phyloP scores from a whole-genome alignment of 2,888 invertebrate genomes.

The Luperina nickerlii region DNA sequence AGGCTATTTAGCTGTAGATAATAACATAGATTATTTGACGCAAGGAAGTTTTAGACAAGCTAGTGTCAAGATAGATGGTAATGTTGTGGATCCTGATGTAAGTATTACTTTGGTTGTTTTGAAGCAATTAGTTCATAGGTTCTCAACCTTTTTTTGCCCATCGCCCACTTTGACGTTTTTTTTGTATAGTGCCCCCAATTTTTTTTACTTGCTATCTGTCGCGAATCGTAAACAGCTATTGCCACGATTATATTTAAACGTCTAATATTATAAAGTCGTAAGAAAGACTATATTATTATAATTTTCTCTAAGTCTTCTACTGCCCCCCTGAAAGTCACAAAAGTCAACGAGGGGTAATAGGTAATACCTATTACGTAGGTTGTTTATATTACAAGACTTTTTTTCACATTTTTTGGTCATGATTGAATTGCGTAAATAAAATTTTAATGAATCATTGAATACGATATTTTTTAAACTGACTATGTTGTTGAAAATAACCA shows the following conservation, averaged over 20 bases:
- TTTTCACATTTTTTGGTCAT: not conserved
- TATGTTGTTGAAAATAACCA: not conserved
- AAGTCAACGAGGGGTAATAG: too few species aligned
- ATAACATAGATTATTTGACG: conserved; percentile 68
- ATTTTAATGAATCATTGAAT: not conserved
- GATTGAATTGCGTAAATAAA: not conserved
- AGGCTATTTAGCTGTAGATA: conserved; percentile 64
- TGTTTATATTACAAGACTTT: not conserved
- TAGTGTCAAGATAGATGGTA: conserved; percentile 66
- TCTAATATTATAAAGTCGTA: too few species aligned
- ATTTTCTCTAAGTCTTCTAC: too few species aligned
- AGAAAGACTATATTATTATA: too few species aligned
- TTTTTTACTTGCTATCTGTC: too few species aligned
- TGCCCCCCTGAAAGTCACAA: too few species aligned
- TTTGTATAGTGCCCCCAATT: too few species aligned
- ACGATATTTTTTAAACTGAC: not conserved
- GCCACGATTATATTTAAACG: too few species aligned
- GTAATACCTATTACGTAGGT: too few species aligned
- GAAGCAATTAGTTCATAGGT: not conserved
- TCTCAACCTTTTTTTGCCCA: too few species aligned
- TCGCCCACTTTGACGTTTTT: too few species aligned
- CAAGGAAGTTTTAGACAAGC: conserved; percentile 73
- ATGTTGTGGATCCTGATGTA: conserved; percentile 70
- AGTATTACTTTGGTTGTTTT: conserved; percentile 29
- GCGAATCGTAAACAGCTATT: too few species aligned